Evolutionary conservation across 2,113 vertebrate genomes (phyloP).

Genomic region (Neofelis nebulosa): DNA sequence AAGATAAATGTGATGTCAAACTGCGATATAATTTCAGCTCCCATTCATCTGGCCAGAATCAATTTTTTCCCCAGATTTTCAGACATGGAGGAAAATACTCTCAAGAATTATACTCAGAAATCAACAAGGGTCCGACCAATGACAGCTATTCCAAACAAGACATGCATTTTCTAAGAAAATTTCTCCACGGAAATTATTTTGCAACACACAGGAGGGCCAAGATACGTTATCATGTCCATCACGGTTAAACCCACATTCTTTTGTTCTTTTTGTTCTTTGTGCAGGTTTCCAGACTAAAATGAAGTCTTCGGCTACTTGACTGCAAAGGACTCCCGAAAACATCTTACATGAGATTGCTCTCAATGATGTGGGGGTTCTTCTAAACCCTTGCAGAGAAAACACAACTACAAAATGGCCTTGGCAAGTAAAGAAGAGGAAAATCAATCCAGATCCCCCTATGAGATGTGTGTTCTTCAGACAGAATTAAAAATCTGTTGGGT

Average conservation of each 20-base stretch:
- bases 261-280: background rate
- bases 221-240: background rate
- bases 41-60: background rate
- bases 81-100: background rate
- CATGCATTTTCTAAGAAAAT: background rate
- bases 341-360: background rate
- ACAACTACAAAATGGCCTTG: background rate
- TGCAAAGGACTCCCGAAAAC: background rate
- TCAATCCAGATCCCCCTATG: background rate
- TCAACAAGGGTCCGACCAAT: background rate
- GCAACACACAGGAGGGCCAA: background rate
- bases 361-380: background rate
- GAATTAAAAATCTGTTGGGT: conserved; percentile 56
- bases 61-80: background rate
- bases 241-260: background rate
- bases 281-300: background rate
- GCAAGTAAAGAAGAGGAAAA: conserved; percentile 41
- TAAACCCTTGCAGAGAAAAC: background rate
- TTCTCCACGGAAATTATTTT: conserved; percentile 35
- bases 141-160: background rate
- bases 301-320: background rate
- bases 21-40: background rate
- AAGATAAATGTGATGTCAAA: background rate
- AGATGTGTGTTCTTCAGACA: conserved; percentile 7
- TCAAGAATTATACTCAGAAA: background rate